These are phyloP conservation scores for Brevimyrus niger DNA, from an alignment of 2,113 vertebrate species.

Conservation along the genomic window DNA sequence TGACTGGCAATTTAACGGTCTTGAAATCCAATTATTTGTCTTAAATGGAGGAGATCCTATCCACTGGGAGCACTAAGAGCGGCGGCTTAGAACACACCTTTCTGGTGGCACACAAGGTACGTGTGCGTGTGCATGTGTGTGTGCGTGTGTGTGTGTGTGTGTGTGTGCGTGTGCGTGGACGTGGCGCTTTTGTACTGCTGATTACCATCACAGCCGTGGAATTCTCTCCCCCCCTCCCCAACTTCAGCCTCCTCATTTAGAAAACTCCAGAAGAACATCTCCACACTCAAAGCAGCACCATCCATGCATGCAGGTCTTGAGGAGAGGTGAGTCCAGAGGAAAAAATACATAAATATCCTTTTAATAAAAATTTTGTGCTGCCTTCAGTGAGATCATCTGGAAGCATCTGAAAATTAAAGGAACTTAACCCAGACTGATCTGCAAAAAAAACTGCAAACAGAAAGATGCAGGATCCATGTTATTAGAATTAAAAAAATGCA, in stretches of 20 bases:
- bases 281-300: neutral
- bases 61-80: neutral
- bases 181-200: neutral
- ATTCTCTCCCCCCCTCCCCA: neutral
- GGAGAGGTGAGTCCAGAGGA: neutral
- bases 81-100: neutral
- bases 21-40: conserved; percentile 13
- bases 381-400: neutral
- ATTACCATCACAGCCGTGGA: neutral
- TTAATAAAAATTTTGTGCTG: neutral
- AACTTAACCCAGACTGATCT: neutral
- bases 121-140: neutral
- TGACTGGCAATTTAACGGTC: conserved; percentile 8
- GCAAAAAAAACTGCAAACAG: neutral
- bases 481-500: neutral
- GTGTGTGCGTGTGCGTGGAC: too few relatives aligned
- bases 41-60: neutral
- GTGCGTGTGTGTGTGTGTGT: neutral
- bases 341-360: neutral
- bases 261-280: neutral
- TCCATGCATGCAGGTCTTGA: neutral
- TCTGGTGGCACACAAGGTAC: neutral
- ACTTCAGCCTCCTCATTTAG: neutral
- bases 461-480: neutral
- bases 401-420: neutral